Evolutionary conservation across 2,888 invertebrate species (phyloP).

Genomic region (Oscheius sp.): DNA sequence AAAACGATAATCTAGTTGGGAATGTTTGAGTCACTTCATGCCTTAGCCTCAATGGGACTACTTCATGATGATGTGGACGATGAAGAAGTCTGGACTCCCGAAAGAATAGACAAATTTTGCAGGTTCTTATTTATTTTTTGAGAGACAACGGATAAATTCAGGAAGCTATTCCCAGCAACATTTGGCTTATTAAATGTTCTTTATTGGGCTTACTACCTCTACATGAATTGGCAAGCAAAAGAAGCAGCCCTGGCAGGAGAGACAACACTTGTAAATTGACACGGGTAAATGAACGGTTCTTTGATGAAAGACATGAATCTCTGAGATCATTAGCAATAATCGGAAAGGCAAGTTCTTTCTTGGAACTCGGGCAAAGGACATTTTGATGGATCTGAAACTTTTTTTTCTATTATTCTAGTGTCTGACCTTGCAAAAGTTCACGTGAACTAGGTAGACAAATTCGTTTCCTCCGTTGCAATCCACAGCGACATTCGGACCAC

Average conservation of each 20-base stretch:
- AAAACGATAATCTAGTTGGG: constrained; percentile 29
- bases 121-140: constrained; percentile 31
- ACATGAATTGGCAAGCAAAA: constrained; percentile 58
- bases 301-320: not conserved
- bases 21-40: constrained; percentile 52
- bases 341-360: not conserved
- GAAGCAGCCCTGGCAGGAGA: constrained; percentile 48
- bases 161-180: constrained; percentile 62
- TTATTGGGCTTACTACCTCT: constrained; percentile 66
- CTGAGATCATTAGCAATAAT: constrained; percentile 17
- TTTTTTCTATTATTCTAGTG: not conserved
- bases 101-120: constrained; percentile 59
- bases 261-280: constrained; percentile 22
- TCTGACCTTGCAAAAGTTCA: not conserved
- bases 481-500: constrained; percentile 49
- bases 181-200: constrained; percentile 60
- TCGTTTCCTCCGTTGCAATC: constrained; percentile 45
- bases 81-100: constrained; percentile 62
- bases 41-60: constrained; percentile 47
- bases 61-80: constrained; percentile 47
- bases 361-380: constrained; percentile 5
- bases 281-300: constrained; percentile 13
- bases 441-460: constrained; percentile 32
- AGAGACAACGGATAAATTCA: constrained; percentile 33
- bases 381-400: not conserved